phyloP scores from a whole-genome alignment of 2,113 vertebrate species.

The Trematomus loennbergii region DNA sequence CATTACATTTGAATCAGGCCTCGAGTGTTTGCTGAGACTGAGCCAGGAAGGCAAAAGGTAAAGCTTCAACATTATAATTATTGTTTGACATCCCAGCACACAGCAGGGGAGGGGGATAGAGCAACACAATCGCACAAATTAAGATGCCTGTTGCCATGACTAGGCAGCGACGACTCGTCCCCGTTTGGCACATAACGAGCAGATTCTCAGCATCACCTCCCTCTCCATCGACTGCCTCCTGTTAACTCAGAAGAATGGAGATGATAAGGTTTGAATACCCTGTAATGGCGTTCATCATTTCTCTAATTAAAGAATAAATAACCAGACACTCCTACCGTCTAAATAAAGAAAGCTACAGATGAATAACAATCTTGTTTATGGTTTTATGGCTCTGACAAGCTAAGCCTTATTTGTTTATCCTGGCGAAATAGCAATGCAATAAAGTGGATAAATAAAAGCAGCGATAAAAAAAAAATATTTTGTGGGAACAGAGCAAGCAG shows the following conservation, averaged over 20 bases:
- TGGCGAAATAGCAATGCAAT: conserved; percentile 28
- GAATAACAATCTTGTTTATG: conserved; percentile 28
- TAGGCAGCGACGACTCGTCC: not conserved
- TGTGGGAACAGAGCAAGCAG: conserved; percentile 8
- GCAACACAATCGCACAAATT: not conserved
- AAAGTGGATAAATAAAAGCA: conserved; percentile 27
- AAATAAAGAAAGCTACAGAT: conserved; percentile 1
- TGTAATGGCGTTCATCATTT: conserved; percentile 16
- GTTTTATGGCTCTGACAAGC: conserved; percentile 26
- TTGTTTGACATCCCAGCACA: conserved; percentile 29
- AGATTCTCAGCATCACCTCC: conserved; percentile 44
- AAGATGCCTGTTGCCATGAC: conserved; percentile 41
- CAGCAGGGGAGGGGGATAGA: conserved; percentile 8
- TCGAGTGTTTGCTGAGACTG: conserved; percentile 18
- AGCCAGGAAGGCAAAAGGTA: conserved; percentile 30
- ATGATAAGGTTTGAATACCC: conserved; percentile 11
- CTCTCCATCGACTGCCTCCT: conserved; percentile 28
- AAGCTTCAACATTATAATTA: conserved; percentile 6
- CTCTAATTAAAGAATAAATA: conserved; percentile 25
- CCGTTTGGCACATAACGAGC: conserved; percentile 52
- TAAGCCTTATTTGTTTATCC: conserved; percentile 24
- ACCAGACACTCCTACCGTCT: not conserved
- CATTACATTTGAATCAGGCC: conserved; percentile 42
- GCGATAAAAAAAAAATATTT: conserved; percentile 11
- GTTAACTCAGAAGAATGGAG: conserved; percentile 30